Percentiles rank a stretch among this genome's conserved stretches.
Conservation (phyloP, 2,113 vertebrate species). For the Prochilodus magdalenae region DNA sequence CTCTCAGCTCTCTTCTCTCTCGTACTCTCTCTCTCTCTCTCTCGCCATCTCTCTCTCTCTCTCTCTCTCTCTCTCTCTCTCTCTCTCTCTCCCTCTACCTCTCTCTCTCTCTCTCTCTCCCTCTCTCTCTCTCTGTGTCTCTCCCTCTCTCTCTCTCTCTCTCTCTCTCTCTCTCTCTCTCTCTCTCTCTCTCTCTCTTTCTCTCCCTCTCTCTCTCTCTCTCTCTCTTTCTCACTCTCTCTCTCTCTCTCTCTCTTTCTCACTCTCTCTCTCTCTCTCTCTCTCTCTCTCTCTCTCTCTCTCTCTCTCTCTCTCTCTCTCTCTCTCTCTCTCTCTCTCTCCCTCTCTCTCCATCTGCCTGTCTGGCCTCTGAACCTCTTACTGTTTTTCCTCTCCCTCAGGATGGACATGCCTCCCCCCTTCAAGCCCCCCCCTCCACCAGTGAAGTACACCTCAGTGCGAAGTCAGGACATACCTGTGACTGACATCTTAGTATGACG, state of each 20-base stretch:
- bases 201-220: neutral
- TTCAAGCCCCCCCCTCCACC: constrained; percentile 80
- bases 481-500: constrained; percentile 48
- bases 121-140: neutral
- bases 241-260: neutral
- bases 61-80: neutral
- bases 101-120: neutral
- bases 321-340: neutral
- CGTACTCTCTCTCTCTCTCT: neutral
- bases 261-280: neutral
- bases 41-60: neutral
- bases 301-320: neutral
- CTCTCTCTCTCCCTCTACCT: neutral
- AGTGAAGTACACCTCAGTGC: constrained; percentile 66
- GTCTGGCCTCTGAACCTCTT: constrained; percentile 11
- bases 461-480: constrained; percentile 6
- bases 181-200: neutral
- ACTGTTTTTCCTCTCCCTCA: constrained; percentile 34
- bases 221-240: neutral
- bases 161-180: neutral
- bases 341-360: neutral
- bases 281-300: neutral
- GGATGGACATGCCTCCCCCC: constrained; percentile 69
- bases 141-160: neutral
- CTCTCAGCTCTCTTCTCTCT: too few relatives aligned